phyloP scores from a whole-genome alignment of 2,888 invertebrate genomes.

The Platycheirus rosarum region DNA sequence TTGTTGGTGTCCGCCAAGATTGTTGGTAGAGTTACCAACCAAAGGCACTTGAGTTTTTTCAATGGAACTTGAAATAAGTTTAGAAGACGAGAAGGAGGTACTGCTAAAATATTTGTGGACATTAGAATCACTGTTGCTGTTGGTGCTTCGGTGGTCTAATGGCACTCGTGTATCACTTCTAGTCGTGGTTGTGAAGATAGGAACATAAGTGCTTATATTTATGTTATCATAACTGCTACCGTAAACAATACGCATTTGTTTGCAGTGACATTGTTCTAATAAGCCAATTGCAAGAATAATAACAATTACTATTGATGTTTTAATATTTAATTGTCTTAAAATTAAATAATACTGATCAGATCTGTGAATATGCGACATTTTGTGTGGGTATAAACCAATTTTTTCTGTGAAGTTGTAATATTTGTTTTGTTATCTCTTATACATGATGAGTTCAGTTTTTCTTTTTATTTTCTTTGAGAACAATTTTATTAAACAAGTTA shows the following conservation, averaged over 20 bases:
- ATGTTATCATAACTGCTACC: constrained; percentile 10
- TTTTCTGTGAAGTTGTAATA: background rate
- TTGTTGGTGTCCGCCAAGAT: constrained; percentile 3
- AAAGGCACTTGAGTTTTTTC: constrained; percentile 64
- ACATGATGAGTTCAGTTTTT: background rate
- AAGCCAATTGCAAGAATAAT: constrained; percentile 32
- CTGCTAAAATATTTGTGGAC: constrained; percentile 9
- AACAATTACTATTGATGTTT: constrained; percentile 24
- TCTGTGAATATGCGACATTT: constrained; percentile 32
- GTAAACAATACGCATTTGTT: constrained; percentile 1
- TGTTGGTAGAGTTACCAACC: constrained; percentile 35
- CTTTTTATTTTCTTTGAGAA: constrained; percentile 43
- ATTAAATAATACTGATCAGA: constrained; percentile 44
- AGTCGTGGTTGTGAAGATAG: constrained; percentile 13
- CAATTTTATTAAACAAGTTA: constrained; percentile 29
- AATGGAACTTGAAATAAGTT: constrained; percentile 21
- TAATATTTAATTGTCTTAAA: constrained; percentile 29
- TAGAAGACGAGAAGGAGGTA: background rate
- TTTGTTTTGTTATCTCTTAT: background rate
- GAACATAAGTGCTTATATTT: constrained; percentile 52
- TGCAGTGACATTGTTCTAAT: constrained; percentile 28
- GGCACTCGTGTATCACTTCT: constrained; percentile 8
- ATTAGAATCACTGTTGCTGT: background rate
- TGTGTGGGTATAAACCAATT: background rate
- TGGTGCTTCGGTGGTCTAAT: constrained; percentile 8